Evolutionary conservation across 2,113 vertebrate species (phyloP), one percentile per base, ranked within the genome.

Genomic region (Sterrhoptilus dennistouni): DNA sequence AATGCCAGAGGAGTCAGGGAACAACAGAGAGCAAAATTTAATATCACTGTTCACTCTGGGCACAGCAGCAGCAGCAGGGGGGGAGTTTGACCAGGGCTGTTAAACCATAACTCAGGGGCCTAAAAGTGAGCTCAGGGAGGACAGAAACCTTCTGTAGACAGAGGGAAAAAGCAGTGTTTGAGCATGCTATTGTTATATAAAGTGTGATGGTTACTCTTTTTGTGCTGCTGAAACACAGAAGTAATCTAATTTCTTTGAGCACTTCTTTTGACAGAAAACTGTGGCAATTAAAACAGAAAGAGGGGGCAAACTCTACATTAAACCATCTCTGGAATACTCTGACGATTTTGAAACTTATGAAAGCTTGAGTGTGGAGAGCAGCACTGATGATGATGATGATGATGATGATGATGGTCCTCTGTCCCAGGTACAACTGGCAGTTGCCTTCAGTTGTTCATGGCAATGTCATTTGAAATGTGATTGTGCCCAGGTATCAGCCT

Each of bases 201-300:
- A 70, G 57, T 2, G 7, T 44, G 31, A 14, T 86, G 33, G 28
- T 85, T 71, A 5, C 70, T 87, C 13, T 50, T 83, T 38, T 42
- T 54, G 50, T 47, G 36, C 27, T 74, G 44, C 80, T 69, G 75
- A 53, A 27, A 42, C 36, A 49, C 59, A 52, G 64, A 83, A 87
- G 29, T 24, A 36, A 50, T 87, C 45, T 38, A 5, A 92, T 89
- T 93, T 89, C 61, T 93, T 31, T 65, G 33, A 64, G 59, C 61
- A 25, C 68, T 93, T 87, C 79, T 82, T 63, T 74, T 93, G 47
- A 27, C 94, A 99, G 99, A 97, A 98, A 95, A 98, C 98, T 3
- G 97, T 99, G 96, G 97, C 98, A 29, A 99, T 99, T 97, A 98
- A 98, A 97, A 98, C 99, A 33, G 99, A 99, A 96, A 85, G 95